Base-by-base conservation (phyloP, 2,888 invertebrate genomes). In the Hoplodrina ambigua region DNA sequence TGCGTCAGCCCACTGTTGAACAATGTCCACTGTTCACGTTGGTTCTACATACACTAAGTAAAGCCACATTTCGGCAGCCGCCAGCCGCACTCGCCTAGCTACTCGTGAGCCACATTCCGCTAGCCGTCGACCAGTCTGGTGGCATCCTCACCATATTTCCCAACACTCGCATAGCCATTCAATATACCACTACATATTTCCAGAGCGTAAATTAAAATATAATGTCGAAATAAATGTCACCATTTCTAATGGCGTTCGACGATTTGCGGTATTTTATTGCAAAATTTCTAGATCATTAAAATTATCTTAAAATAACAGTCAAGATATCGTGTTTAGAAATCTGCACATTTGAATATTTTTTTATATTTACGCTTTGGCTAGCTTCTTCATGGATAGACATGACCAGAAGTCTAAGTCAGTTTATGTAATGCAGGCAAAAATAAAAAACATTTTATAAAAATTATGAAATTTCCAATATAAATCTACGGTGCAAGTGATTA, bases 181-280 rank as follows among this genome's bases (percentile, higher is more conserved):
- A 56, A 66, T 82, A 79, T 70, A 54, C 59, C 44, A 73, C 69
- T 46, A 61, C 53, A 50, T 25, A 55, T 59, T 57, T 57, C 62
- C 71, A 75, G 68, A 67, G 61, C 72, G 78, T 80, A 83, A 81
- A 85, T 79, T 80, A 73, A 70, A 78, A 69, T 57, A 71, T 74
- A 82, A 81, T 75, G 78, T 73, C 63, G 59, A 78, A 80, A 81
- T 83, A 72, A 85, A 83, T 87, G 84, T 84, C 81, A 81, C 69
- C 25, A 49, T 77, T 65, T 73, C 75, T 82, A 86, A 82, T 82
- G 74, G 63, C 72, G 70, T 72, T 76, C 68, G 71, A 75, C 72
- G 69, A 80, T 83, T 85, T 80, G 75, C 73, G 46, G 73, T 63
- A 81, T 79, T 77, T 82, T 84, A 81, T 85, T 83, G 75, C 77